These are phyloP conservation scores for Mungos mungo DNA, from an alignment of 2,113 vertebrate species.

Conservation along the genomic window DNA sequence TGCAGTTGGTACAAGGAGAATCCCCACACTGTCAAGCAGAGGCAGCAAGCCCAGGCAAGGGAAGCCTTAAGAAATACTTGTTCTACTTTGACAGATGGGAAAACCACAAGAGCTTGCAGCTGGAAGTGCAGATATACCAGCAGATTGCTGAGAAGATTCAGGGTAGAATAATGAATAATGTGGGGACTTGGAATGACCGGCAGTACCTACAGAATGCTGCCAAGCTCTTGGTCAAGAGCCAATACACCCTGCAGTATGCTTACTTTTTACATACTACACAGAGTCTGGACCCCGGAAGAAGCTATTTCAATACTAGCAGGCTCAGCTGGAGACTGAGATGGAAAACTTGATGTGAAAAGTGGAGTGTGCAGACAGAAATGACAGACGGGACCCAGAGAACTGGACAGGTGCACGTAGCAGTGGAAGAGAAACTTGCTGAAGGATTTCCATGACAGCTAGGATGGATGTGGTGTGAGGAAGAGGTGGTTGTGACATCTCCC, in stretches of 20 bases:
- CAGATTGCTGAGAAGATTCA: slow-evolving; percentile 99
- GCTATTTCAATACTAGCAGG: slow-evolving; percentile 99
- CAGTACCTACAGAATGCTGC: slow-evolving; percentile 99
- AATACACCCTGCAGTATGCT: slow-evolving; percentile 98
- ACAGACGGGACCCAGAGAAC: slow-evolving; percentile 97
- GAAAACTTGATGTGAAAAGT: slow-evolving; percentile 99
- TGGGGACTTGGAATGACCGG: slow-evolving; percentile 99
- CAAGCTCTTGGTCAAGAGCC: slow-evolving; percentile 98
- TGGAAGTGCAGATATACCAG: slow-evolving; percentile 98
- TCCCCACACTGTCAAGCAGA: slow-evolving; percentile 99
- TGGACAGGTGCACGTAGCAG: slow-evolving; percentile 98
- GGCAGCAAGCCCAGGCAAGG: slow-evolving; percentile 98
- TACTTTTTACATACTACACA: slow-evolving; percentile 99
- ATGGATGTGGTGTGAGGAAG: slow-evolving; percentile 78
- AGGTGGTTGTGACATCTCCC: slow-evolving; percentile 71
- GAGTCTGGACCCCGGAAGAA: slow-evolving; percentile 98
- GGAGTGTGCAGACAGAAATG: slow-evolving; percentile 97
- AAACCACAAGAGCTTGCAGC: slow-evolving; percentile 97
- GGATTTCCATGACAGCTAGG: slow-evolving; percentile 98
- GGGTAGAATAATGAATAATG: slow-evolving; percentile 98
- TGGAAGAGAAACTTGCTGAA: slow-evolving; percentile 98
- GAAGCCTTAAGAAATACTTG: slow-evolving; percentile 99
- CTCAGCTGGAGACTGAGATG: slow-evolving; percentile 98
- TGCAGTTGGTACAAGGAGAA: slow-evolving; percentile 99
- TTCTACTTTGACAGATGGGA: slow-evolving; percentile 99